phyloP scores from a whole-genome alignment of 2,888 invertebrate species.

The Drosophila greeni region DNA sequence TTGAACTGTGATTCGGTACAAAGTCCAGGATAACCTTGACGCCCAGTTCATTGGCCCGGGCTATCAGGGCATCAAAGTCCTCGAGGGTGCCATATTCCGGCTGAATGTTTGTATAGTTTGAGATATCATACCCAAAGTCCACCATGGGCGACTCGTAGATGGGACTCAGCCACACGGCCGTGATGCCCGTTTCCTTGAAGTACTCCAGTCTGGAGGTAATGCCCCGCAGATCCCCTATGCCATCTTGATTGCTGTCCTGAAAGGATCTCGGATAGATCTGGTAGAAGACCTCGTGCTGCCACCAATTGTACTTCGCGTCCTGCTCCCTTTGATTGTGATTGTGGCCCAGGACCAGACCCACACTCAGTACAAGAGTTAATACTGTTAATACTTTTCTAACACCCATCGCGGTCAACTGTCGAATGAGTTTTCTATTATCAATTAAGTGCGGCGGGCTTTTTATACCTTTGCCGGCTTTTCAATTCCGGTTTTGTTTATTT shows the following conservation, averaged over 20 bases:
- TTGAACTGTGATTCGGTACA: constrained; percentile 86
- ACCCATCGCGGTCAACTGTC: constrained; percentile 41
- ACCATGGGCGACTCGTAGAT: constrained; percentile 83
- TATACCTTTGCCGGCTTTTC: constrained; percentile 46
- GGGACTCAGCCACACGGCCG: constrained; percentile 86
- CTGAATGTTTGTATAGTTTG: constrained; percentile 84
- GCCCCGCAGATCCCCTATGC: constrained; percentile 83
- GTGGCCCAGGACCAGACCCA: constrained; percentile 9
- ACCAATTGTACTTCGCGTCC: constrained; percentile 81
- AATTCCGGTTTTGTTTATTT: constrained; percentile 37
- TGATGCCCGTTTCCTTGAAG: constrained; percentile 84
- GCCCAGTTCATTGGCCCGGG: constrained; percentile 80
- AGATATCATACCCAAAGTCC: constrained; percentile 89
- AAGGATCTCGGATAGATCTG: constrained; percentile 90
- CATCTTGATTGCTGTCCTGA: constrained; percentile 88
- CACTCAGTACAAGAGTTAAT: constrained; percentile 19
- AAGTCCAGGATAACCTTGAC: constrained; percentile 83
- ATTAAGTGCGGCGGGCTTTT: constrained; percentile 33
- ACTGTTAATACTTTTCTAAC: constrained; percentile 17
- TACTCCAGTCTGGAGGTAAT: constrained; percentile 82
- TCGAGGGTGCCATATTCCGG: constrained; percentile 85
- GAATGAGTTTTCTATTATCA: constrained; percentile 27
- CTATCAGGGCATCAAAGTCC: constrained; percentile 84
- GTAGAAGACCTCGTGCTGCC: constrained; percentile 87
- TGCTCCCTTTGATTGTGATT: constrained; percentile 5